phyloP scores from a whole-genome alignment of 2,113 vertebrate species.

The Typhlomys cinereus region DNA sequence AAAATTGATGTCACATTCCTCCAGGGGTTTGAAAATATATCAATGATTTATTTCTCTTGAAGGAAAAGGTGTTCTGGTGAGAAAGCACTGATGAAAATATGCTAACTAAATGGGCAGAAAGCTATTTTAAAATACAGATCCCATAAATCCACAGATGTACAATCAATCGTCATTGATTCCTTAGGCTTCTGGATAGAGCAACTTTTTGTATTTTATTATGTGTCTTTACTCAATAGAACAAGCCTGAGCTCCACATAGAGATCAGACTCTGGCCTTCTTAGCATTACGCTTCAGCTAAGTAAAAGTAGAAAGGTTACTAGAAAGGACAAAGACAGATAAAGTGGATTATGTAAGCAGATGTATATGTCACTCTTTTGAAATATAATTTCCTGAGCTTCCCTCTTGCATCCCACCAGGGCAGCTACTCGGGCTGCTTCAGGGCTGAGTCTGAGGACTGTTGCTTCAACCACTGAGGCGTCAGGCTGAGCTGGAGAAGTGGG shows the following conservation, averaged over 20 bases:
- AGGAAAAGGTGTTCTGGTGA: not conserved
- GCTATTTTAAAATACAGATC: not conserved
- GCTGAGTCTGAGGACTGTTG: fast-evolving
- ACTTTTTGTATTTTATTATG: not conserved
- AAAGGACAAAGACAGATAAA: not conserved
- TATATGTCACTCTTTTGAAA: not conserved
- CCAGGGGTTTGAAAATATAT: not conserved
- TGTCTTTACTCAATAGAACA: not conserved
- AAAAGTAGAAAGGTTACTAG: not conserved
- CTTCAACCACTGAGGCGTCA: fast-evolving
- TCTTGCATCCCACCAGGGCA: not conserved
- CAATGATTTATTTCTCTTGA: not conserved
- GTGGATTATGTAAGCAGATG: not conserved
- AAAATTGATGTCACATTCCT: not conserved
- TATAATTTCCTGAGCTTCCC: conserved; percentile 24
- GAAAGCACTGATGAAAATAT: not conserved
- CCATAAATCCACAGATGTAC: not conserved
- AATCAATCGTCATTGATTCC: too few relatives aligned
- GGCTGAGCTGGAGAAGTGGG: fast-evolving
- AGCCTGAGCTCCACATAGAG: fast-evolving
- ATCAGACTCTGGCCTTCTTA: not conserved
- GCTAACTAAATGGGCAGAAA: not conserved
- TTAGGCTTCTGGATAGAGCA: too few relatives aligned
- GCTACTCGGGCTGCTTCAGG: not conserved
- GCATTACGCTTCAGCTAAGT: not conserved